These are phyloP conservation scores for Microtus ochrogaster DNA, from an alignment of 2,113 vertebrate species.

Conservation along the genomic window DNA sequence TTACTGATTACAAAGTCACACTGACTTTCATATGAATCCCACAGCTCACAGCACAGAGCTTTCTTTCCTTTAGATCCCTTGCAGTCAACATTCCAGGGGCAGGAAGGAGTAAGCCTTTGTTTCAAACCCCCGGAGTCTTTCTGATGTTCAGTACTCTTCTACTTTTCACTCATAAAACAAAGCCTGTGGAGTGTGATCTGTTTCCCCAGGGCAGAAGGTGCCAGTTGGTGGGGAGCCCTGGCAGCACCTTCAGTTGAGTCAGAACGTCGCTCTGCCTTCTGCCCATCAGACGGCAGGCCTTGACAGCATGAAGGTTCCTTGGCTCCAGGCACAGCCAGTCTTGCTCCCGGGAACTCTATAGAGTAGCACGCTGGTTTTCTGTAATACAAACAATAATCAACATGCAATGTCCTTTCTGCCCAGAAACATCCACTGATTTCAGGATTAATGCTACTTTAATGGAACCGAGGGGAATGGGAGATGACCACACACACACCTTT, in stretches of 20 bases:
- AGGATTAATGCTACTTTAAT: not conserved
- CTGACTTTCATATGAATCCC: not conserved
- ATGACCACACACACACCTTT: not conserved
- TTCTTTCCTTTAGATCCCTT: constrained; percentile 49
- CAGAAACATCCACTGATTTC: not conserved
- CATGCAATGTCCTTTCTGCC: not conserved
- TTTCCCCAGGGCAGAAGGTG: not conserved
- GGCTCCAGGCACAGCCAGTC: not conserved
- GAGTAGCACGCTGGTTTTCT: constrained; percentile 4
- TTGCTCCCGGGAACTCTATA: not conserved
- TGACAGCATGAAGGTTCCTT: not conserved
- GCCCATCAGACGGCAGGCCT: constrained; percentile 4
- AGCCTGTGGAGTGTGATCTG: not conserved
- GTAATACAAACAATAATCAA: constrained; percentile 11
- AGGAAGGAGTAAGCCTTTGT: constrained; percentile 22
- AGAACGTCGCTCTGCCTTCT: not conserved
- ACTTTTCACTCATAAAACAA: not conserved
- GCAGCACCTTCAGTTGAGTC: not conserved
- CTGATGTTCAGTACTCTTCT: not conserved
- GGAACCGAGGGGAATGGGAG: not conserved
- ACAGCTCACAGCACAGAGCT: not conserved
- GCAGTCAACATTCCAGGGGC: constrained; percentile 64
- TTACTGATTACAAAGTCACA: constrained; percentile 43
- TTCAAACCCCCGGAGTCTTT: constrained; percentile 21
- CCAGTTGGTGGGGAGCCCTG: not conserved